These are phyloP conservation scores for Neoaliturus tenellus DNA, from an alignment of 2,888 invertebrate species.

Conservation along the genomic window DNA sequence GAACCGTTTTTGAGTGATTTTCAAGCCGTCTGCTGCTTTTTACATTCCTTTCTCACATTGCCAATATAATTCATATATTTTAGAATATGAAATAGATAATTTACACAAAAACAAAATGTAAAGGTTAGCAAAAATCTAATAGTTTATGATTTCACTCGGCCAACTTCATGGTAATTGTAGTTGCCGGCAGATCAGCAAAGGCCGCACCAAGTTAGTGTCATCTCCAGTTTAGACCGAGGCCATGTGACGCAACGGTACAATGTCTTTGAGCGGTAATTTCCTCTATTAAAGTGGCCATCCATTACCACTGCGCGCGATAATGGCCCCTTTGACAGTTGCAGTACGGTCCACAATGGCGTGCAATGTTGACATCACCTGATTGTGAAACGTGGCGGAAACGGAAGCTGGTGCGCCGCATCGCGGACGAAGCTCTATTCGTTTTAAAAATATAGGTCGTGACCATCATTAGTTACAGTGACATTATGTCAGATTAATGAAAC, in stretches of 20 bases:
- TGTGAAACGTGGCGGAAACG: constrained; percentile 44
- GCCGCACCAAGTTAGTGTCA: background rate
- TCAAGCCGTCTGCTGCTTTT: no score
- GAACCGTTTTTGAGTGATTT: no score
- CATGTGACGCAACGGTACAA: constrained; percentile 35
- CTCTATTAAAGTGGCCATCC: constrained; percentile 42
- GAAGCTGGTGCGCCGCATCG: constrained; percentile 1
- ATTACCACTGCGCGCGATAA: constrained; percentile 30
- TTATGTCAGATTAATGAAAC: constrained; percentile 18
- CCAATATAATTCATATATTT: no score
- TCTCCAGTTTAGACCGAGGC: constrained; percentile 33
- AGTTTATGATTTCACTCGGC: no score
- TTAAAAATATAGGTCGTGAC: constrained; percentile 9
- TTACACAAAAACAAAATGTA: no score
- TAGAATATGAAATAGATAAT: no score
- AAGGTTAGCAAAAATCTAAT: no score
- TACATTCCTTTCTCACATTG: no score
- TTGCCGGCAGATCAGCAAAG: no score
- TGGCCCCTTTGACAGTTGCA: constrained; percentile 36
- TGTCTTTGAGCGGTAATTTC: constrained; percentile 47
- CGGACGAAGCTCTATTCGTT: background rate
- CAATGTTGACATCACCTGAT: constrained; percentile 32
- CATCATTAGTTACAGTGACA: background rate
- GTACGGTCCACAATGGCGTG: constrained; percentile 30
- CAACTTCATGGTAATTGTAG: no score